Percentiles rank a stretch among this genome's conserved stretches.
These are phyloP conservation scores for Pangasianodon hypophthalmus DNA, from an alignment of 2,113 vertebrate species.

Conservation along the genomic window DNA sequence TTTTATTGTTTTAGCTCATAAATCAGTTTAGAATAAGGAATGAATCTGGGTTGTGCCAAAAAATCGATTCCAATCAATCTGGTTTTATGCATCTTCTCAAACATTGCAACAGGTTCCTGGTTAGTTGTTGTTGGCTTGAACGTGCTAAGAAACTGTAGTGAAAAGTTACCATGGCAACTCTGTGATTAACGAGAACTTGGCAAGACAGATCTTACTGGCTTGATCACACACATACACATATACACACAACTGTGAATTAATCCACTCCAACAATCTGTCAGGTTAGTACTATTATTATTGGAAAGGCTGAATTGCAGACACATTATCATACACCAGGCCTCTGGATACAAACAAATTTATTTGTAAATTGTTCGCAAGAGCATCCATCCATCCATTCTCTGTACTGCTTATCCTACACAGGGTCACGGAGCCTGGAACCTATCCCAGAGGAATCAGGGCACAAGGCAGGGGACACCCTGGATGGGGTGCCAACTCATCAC, in stretches of 20 bases:
- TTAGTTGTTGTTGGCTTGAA: constrained; percentile 25
- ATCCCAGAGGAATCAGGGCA: no score
- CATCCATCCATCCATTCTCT: background rate
- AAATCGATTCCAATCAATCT: background rate
- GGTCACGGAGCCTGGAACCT: no score
- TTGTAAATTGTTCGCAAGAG: background rate
- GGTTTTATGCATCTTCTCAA: constrained; percentile 17
- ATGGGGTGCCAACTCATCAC: no score
- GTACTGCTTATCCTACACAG: no score
- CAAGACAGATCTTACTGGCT: constrained; percentile 5
- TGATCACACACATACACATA: constrained; percentile 19
- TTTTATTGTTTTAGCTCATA: background rate
- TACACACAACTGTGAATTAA: constrained; percentile 14
- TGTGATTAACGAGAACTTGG: constrained; percentile 31
- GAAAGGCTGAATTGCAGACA: background rate
- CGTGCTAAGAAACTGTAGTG: background rate
- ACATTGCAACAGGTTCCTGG: background rate
- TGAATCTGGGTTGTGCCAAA: background rate
- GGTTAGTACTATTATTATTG: background rate
- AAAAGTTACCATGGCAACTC: constrained; percentile 41
- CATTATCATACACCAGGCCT: background rate
- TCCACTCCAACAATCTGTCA: constrained; percentile 10
- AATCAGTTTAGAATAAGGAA: background rate
- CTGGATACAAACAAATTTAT: background rate
- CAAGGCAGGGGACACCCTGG: no score